Percentiles rank a stretch among this genome's conserved stretches.
phyloP scores from a whole-genome alignment of 2,888 invertebrate genomes.

The Clanis bilineata region DNA sequence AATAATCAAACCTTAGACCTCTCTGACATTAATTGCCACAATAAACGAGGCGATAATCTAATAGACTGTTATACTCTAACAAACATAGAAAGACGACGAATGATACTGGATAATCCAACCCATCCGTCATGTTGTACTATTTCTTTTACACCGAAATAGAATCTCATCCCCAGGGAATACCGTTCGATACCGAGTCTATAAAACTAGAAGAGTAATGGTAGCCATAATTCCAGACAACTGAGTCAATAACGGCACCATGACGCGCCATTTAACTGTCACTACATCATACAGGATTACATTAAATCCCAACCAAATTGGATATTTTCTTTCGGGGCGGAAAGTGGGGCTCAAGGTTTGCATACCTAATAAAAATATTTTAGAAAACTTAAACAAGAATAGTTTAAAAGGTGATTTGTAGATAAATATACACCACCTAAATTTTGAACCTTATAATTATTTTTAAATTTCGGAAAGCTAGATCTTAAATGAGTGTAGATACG shows the following conservation, averaged over 20 bases:
- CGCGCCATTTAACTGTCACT: conserved; percentile 22
- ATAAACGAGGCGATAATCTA: too few relatives aligned
- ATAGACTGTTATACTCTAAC: too few relatives aligned
- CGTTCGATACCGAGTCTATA: conserved; percentile 19
- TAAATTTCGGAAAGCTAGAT: too few relatives aligned
- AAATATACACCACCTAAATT: too few relatives aligned
- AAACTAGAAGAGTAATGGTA: conserved; percentile 22
- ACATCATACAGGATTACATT: conserved; percentile 49
- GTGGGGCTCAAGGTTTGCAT: conserved; percentile 15
- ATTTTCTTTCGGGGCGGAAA: conserved; percentile 34
- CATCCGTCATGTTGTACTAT: background rate
- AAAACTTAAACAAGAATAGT: background rate
- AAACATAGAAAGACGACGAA: background rate
- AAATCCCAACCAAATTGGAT: conserved; percentile 55
- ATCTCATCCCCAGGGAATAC: conserved; percentile 18
- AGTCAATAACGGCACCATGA: conserved; percentile 24
- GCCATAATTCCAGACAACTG: conserved; percentile 23
- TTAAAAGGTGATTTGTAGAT: too few relatives aligned
- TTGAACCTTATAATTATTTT: too few relatives aligned
- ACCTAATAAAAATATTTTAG: background rate
- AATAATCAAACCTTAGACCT: too few relatives aligned
- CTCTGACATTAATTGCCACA: too few relatives aligned
- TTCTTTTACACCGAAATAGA: conserved; percentile 13
- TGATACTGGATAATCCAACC: background rate
- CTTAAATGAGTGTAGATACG: too few relatives aligned